Evolutionary conservation across 2,797 vertebrate species (phyloP).

Genomic region (Pseudochromis fuscus): DNA sequence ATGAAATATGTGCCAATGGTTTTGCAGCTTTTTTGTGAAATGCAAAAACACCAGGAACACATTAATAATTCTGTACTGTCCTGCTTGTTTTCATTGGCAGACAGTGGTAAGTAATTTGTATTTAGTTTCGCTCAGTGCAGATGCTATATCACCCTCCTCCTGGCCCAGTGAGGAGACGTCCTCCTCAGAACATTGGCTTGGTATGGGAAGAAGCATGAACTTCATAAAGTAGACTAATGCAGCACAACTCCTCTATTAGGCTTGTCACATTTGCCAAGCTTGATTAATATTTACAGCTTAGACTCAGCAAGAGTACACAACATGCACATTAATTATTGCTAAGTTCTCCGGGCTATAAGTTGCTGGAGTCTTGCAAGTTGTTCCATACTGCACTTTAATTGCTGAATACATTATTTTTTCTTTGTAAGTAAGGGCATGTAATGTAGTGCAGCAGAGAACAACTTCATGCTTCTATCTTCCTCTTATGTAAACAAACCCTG

Average conservation of each 20-base stretch:
- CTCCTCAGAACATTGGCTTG: conserved; percentile 47
- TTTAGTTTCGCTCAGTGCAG: conserved; percentile 40
- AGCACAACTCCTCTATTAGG: conserved; percentile 67
- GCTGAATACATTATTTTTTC: conserved; percentile 78
- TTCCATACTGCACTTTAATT: conserved; percentile 81
- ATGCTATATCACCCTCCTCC: conserved; percentile 45
- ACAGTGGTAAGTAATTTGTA: conserved; percentile 44
- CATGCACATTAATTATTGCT: conserved; percentile 82
- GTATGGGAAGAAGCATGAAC: conserved; percentile 59
- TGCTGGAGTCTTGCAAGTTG: conserved; percentile 68
- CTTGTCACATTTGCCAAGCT: conserved; percentile 76
- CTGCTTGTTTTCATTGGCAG: conserved; percentile 43
- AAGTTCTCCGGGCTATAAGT: conserved; percentile 78
- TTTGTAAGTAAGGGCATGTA: conserved; percentile 51
- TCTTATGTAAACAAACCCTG: conserved; percentile 45
- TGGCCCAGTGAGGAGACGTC: conserved; percentile 53
- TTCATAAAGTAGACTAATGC: conserved; percentile 61
- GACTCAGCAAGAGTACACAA: conserved; percentile 78
- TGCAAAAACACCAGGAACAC: conserved; percentile 4
- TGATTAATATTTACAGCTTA: conserved; percentile 85
- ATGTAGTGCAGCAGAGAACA: conserved; percentile 40
- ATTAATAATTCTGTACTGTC: conserved; percentile 27
- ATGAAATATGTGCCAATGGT: not conserved
- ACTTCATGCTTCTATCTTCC: conserved; percentile 27
- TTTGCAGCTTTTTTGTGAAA: not conserved